Base-by-base conservation (phyloP, 2,797 vertebrate species). In the Sarcoramphus papa region DNA sequence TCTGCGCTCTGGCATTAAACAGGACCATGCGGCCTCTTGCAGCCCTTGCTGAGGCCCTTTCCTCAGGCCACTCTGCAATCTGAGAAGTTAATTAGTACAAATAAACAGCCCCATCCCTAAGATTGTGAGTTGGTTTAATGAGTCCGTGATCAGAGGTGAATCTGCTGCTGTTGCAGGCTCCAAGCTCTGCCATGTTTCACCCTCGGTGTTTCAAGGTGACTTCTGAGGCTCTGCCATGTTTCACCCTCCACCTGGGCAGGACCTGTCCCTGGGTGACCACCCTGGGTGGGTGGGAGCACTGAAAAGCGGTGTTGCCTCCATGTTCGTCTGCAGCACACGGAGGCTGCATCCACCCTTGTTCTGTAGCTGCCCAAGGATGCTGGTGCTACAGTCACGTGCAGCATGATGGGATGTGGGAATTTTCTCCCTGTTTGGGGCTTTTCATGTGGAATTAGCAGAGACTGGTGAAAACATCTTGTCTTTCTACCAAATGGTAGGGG, bases 271-370 rank as follows among this genome's bases (percentile, higher is more conserved):
- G 41, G 47, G 20, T 51, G 27, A 40, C 19, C 30, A 33, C 24
- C 16, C 47, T 80, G 33, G 28, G 11, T 35, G 41, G 23, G 43
- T 41, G 41, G 63, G 25, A 81, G 64, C 37, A 33, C 56, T 45
- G 47, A 51, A 18, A 33, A 80, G 41, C 5, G 0, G 13, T 24
- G 30, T n/a, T 35, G 60, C 35, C 31, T 74, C 53, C 3, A 2
- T 0, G 1, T 22, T 73, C 17, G 16, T 16, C 62, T 24, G 25
- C 0, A 0, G 75, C 57, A 70, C 37, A 12, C 0, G 0, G 24
- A 86, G 41, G 41, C 41, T 72, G 30, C 12, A 5, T 48, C 41
- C n/a, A 7, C 57, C 7, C 60, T 74, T 35, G 51, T 41, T 88
- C 60, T 67, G 41, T 9, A 76, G 47, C 51, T 72, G 75, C 41